These are phyloP conservation scores for Drosophila maculinotata DNA, from an alignment of 2,888 invertebrate species.

Conservation along the genomic window DNA sequence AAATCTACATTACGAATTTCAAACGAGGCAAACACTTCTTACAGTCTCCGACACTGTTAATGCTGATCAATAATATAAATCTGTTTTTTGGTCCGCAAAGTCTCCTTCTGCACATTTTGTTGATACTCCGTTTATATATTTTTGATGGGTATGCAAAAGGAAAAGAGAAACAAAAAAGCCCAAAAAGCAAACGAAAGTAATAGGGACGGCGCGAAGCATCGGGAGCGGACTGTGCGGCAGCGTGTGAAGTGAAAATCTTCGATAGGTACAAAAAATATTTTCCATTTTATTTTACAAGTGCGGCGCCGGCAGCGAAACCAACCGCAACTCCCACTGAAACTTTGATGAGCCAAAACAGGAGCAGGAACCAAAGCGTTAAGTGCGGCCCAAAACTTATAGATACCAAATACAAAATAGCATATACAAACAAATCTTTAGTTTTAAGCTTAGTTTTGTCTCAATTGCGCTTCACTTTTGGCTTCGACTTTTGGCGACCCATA, in stretches of 20 bases:
- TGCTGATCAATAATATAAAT: no score
- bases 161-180: slow-evolving; percentile 16
- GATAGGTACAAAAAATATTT: slow-evolving; percentile 62
- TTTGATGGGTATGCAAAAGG: background rate
- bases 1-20: no score
- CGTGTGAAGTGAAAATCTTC: slow-evolving; percentile 31
- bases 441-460: slow-evolving; percentile 15
- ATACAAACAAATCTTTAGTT: background rate
- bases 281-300: slow-evolving; percentile 69
- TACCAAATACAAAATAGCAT: slow-evolving; percentile 3
- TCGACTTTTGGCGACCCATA: slow-evolving; percentile 10
- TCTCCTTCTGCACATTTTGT: no score
- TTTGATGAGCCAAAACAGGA: slow-evolving; percentile 32
- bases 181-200: slow-evolving; percentile 5
- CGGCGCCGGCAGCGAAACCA: slow-evolving; percentile 30
- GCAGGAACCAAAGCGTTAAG: background rate
- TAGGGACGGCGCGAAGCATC: background rate
- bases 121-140: no score
- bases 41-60: no score
- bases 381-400: background rate
- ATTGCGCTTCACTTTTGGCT: slow-evolving; percentile 53
- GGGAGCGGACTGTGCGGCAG: background rate
- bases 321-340: slow-evolving; percentile 29
- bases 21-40: background rate
- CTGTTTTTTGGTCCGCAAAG: no score